Evolutionary conservation across 2,888 invertebrate genomes (phyloP), one percentile per base, ranked within the genome.

Genomic region (Entomobrya multifasciata): DNA sequence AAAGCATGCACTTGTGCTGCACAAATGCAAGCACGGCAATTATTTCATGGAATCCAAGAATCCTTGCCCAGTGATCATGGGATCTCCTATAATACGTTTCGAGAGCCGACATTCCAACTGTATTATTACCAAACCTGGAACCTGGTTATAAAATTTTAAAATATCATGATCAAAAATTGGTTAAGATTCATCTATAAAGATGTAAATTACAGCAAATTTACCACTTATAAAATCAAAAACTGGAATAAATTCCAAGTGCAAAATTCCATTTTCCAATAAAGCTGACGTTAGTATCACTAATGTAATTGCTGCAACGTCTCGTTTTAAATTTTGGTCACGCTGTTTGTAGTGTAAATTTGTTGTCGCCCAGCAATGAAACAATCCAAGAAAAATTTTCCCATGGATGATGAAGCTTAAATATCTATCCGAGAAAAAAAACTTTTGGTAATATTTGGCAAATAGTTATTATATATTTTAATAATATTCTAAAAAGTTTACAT

Each of bases 1-100:
- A 88, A 8, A 87, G 17, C 44, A 81, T 76, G 10, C 87, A 76
- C 52, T 90, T 90, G 55, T 89, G 85, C 3, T 76, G 27, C 1
- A 89, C 22, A 36, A 90, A 89, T 0, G 83, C 82, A 25, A 87
- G 1, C 4, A 83, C 13, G 0, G 87, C 65, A 11, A 88, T 22
- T 11, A 81, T 27, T 10, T 65, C 70, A 82, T 89, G 60, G 30
- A 78, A 90, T 15, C 83, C 78, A 17, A 88, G 17, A 1, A 81
- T 20, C 5, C 8, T 11, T 0, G 60, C 52, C 88, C 88, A 88
- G 22, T 86, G 49, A 5, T 27, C 13, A 36, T 79, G 87, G 15
- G 74, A 84, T 57, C 87, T 62, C 8, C 30, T 20, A 62, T 88
- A 89, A 27, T 87, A 89, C 6, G 67, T 79, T 57, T 89, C 85